Evolutionary conservation across 2,888 invertebrate species (phyloP), one percentile per base, ranked within the genome.

Genomic region (Diarsia rubi): DNA sequence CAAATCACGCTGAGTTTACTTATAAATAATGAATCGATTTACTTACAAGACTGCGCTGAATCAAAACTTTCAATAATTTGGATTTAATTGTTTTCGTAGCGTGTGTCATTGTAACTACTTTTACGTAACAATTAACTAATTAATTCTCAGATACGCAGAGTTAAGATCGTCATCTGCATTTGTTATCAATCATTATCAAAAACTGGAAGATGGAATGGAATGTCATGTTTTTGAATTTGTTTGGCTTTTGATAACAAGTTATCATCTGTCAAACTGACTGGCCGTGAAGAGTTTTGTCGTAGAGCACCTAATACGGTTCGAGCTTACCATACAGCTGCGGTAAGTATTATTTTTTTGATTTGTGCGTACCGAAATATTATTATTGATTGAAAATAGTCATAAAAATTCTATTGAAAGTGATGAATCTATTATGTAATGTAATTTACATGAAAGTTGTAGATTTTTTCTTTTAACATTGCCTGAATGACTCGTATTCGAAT

Each of bases 21-120:
- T 5, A 2, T 8, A 77, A 31, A 31, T 16, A 21, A 45, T 52
- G 66, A 79, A 81, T 79, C 64, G 47, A 63, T 66, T 27, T 82
- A 89, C 89, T 89, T 85, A 89, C 89, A 83, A 84, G 63, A 77
- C 60, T 73, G 66, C 88, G 85, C 66, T 69, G 64, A 57, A 69
- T 31, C 59, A 80, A 64, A 67, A 31, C 80, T 75, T 72, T 75
- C 21, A 77, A 4, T 31, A 82, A 3, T 75, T 78, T 76, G 5
- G 14, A 72, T 44, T 70, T 71, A n/a, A 75, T 66, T 27, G 68
- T 60, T 82, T 81, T 89, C 37, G 68, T 75, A 65, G 82, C 21
- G 65, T 73, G 73, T 57, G 67, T 75, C 85, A 84, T 85, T 75
- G 59, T 78, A n/a, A 24, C 14, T 31, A 52, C 11, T 72, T 84